Evolutionary conservation across 2,888 invertebrate genomes (phyloP).

Genomic region (Cynaeus angustus): DNA sequence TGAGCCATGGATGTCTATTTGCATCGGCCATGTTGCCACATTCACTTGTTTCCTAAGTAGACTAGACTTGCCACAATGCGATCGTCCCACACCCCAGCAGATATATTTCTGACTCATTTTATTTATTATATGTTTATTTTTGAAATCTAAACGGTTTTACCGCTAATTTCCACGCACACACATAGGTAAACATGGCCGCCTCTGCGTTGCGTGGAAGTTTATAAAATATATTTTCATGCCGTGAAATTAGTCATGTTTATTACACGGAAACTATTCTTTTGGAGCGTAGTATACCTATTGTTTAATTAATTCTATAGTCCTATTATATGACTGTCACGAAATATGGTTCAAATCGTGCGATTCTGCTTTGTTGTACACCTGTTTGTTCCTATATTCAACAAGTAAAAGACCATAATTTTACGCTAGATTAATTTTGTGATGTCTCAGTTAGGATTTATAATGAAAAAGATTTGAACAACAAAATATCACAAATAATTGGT

Average conservation of each 20-base stretch:
- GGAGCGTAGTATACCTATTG: no score
- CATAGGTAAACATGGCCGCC: conserved; percentile 1
- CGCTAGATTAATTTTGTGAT: conserved; percentile 14
- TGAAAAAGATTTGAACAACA: neutral
- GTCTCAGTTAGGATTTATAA: conserved; percentile 1
- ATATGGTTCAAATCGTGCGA: no score
- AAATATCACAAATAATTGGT: neutral
- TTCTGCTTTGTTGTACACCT: neutral
- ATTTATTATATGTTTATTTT: conserved; percentile 39
- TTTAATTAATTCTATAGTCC: no score
- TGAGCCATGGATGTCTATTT: conserved; percentile 43
- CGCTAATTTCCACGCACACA: neutral
- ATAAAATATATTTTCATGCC: no score
- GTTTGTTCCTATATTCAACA: conserved; percentile 9
- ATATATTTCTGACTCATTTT: conserved; percentile 39
- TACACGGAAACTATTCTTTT: no score
- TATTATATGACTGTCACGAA: no score
- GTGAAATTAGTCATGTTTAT: no score
- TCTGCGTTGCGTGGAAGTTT: neutral
- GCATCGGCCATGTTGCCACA: conserved; percentile 31
- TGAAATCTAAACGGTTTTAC: conserved; percentile 13
- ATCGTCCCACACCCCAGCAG: neutral
- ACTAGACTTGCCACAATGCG: no score
- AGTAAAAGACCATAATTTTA: conserved; percentile 5
- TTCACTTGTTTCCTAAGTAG: conserved; percentile 18